Conservation (phyloP, 2,113 vertebrate genomes). For the Desmodus rotundus region DNA sequence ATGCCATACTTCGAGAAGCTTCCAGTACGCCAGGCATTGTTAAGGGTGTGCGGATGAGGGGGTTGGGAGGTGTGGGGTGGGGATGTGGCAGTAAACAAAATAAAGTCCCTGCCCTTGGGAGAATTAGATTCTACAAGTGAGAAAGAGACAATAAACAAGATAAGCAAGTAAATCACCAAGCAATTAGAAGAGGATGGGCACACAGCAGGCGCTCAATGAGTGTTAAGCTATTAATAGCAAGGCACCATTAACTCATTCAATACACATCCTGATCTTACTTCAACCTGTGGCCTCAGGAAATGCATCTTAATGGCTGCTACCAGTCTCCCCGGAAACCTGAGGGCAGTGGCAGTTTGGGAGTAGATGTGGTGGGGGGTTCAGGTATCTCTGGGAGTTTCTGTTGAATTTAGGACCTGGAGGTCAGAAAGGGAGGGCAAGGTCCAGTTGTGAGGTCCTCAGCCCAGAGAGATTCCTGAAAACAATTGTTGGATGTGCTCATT, state of each 20-base stretch:
- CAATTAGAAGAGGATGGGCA: slow-evolving; percentile 41
- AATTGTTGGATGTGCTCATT: background rate
- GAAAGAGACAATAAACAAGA: slow-evolving; percentile 45
- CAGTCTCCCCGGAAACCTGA: background rate
- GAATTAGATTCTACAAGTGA: slow-evolving; percentile 35
- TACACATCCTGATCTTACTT: background rate
- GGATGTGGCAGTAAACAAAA: slow-evolving; percentile 16
- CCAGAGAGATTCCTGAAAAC: background rate
- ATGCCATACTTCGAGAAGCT: background rate
- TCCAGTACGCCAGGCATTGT: background rate
- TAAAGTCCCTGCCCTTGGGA: slow-evolving; percentile 1
- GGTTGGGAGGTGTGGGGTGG: background rate
- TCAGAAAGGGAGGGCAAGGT: background rate
- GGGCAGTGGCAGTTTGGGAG: background rate
- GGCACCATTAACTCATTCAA: slow-evolving; percentile 43
- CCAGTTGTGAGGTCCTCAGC: background rate
- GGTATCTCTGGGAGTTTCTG: background rate
- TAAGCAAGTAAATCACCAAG: slow-evolving; percentile 49
- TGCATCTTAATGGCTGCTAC: background rate
- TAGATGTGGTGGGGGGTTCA: background rate
- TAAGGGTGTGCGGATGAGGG: background rate
- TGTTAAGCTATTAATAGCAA: slow-evolving; percentile 47
- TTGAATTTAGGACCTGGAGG: background rate
- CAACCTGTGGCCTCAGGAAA: background rate
- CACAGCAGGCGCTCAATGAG: slow-evolving; percentile 62